These are phyloP conservation scores for Periparus ater DNA, from an alignment of 2,797 vertebrate genomes.

Conservation along the genomic window DNA sequence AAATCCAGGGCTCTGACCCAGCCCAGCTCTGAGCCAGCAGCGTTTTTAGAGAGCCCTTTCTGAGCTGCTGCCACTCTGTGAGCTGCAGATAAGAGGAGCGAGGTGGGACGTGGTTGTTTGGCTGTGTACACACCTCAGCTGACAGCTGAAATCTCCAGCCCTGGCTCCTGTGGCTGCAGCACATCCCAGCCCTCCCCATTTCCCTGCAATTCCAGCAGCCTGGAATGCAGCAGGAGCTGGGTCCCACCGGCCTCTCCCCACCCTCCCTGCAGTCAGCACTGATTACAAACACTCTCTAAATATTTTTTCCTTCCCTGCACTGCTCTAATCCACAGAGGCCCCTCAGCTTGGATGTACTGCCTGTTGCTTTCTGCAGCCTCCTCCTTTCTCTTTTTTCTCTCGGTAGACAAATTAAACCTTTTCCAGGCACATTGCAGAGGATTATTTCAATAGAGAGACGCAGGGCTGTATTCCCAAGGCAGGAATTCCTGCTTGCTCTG, in stretches of 20 bases:
- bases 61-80: background rate
- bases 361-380: background rate
- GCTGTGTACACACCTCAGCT: background rate
- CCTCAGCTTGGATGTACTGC: background rate
- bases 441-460: background rate
- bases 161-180: background rate
- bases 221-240: background rate
- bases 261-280: background rate
- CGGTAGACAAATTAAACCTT: background rate
- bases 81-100: background rate
- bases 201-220: background rate
- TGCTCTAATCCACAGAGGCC: background rate
- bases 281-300: background rate
- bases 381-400: background rate
- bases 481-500: background rate
- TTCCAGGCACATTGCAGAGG: background rate
- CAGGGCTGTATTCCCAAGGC: background rate
- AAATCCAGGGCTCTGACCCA: background rate
- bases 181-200: background rate
- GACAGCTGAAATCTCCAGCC: background rate
- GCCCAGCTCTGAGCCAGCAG: background rate
- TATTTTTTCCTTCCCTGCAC: background rate
- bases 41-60: background rate
- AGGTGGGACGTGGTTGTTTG: background rate
- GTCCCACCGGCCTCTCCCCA: background rate